Evolutionary conservation across 1,140 invertebrate species (phyloP), one percentile per base, ranked within the genome.

Genomic region (Diorhabda carinulata): DNA sequence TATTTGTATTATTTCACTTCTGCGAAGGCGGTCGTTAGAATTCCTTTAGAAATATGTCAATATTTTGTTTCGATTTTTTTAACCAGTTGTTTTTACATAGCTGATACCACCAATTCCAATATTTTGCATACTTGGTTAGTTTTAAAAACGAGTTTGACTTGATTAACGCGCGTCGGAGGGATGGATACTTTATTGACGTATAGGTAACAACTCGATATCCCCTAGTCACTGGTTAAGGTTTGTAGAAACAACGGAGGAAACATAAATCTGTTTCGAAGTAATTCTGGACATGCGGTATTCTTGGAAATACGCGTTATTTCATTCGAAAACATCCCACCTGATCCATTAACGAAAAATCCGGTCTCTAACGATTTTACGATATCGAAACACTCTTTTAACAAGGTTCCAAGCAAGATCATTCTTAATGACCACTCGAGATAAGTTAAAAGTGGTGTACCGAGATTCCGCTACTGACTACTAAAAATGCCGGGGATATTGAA

Each of bases 381-480:
- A 75, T 75, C 72, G 70, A 69, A 70, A 67, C 73, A 68, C 64
- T 58, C 67, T 69, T 52, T 52, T 70, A 75, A 76, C 74, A 73
- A 74, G 70, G 66, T 66, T 67, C 68, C 65, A 64, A 72, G 70
- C 72, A 70, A 77, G 76, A 77, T 77, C 74, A 69, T 77, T 67
- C 71, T 77, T 77, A 77, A 77, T 77, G 76, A 77, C 71, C 63
- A 67, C 41, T 52, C 61, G 67, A 78, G 77, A 78, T 78, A 78
- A 78, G 77, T 78, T 77, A 72, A 78, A 78, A 78, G 74, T 77
- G 74, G 73, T 78, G 77, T 78, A 77, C 72, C 71, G 72, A 72
- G 74, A 78, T 78, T 76, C 77, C 73, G 68, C 68, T 69, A 70
- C 68, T 43, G 62, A 10, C 63, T 70, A 67, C 42, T 66, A 59